Base-by-base conservation (phyloP, 2,113 vertebrate species). In the Eptesicus fuscus region DNA sequence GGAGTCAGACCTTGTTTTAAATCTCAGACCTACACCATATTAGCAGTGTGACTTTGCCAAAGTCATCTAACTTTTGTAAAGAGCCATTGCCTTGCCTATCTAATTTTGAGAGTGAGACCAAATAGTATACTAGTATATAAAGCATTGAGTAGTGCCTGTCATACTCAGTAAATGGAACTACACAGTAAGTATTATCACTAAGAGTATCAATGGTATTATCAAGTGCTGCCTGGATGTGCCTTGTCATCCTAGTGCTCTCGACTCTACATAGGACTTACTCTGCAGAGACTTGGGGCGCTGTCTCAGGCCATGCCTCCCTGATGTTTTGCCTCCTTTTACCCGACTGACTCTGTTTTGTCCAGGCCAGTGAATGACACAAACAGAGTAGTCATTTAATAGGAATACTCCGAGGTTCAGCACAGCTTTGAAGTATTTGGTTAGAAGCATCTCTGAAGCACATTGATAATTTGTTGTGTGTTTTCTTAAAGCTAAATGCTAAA, bases 101-200 rank as follows among this genome's bases (percentile, higher is more conserved):
- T 87, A 23, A 79, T 87, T 95, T 37, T 96, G 69, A 93, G 91
- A 92, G 53, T 23, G 40, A 87, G 74, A 67, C 9, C 74, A 37
- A 80, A 32, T 59, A 47, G 63, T 73, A 25, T 5, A 20, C 3
- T 61, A 28, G 59, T 61, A 61, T 47, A 0, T 53, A 44, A 79
- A 65, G 47, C 8, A 42, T 20, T 20, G n/a, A 53, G 35, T 42
- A 86, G 40, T 74, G 25, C 42, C 73, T 83, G 1, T n/a, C 10
- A 65, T 32, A 51, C 18, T 56, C 9, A 30, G 11, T 88, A 84
- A 91, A 28, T 13, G n/a, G 18, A 14, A 25, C n/a, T n/a, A 20
- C 1, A 14, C 20, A 59, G 32, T 83, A 20, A 37, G 67, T 47
- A 40, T 69, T 61, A 40, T n/a, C 13, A 76, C 49, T 65, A 0